Evolutionary conservation across 2,113 vertebrate species (phyloP), one percentile per base, ranked within the genome.

Genomic region (Perca schrenkii): DNA sequence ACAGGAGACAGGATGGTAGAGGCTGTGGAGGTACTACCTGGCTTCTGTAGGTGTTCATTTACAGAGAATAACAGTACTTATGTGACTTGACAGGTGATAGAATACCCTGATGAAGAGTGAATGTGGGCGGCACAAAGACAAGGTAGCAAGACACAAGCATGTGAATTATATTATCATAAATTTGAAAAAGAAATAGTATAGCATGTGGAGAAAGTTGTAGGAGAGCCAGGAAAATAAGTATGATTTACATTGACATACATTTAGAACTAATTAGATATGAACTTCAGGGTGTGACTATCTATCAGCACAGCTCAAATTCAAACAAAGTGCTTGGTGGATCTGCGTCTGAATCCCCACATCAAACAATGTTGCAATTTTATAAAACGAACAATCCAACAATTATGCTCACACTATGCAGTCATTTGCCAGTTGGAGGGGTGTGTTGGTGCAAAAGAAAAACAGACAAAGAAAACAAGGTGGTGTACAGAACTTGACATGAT

Each of bases 1-100:
- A 73, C 77, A 8, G 64, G 57, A 53, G 53, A 52, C 56, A 28
- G 22, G 75, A 57, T 1, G 58, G 69, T 46, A 17, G 50, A 36
- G 12, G 50, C n/a, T 65, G 34, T 46, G 58, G 69, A 60, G 17
- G 50, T 12, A 5, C 12, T 57, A 22, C 53, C 25, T 77, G 66
- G 16, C n/a, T 25, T 16, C 69, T 63, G n/a, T 40, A 61, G 49
- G 34, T 54, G 31, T 58, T 76, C 21, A 61, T 50, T 60, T 11
- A 56, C 46, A 77, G 52, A 58, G 58, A 54, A 14, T 54, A 19
- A 54, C 12, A 36, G 54, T 17, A 17, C 34, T 53, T 16, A 14
- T 6, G 34, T 8, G n/a, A 8, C 21, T 28, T 21, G 61, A 36
- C 1, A 66, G 40, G 31, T 56, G 50, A 47, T 8, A 21, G 46